phyloP scores from a whole-genome alignment of 2,113 vertebrate species.

The Camelus dromedarius region DNA sequence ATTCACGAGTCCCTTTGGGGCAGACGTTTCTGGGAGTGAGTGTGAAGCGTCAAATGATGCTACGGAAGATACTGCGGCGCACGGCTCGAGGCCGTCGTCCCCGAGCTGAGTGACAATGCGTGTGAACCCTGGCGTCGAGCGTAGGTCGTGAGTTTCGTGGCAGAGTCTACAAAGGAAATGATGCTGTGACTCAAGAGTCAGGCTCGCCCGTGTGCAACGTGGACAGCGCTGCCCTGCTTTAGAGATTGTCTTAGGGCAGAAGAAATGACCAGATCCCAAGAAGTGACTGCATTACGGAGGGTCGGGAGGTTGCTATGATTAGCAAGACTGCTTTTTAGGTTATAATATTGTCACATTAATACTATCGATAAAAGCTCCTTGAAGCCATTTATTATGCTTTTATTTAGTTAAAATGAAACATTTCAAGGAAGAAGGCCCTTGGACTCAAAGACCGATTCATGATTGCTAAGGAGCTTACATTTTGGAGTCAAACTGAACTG shows the following conservation, averaged over 20 bases:
- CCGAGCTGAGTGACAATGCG: neutral
- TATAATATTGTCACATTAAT: neutral
- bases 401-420: conserved; percentile 3
- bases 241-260: neutral
- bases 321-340: neutral
- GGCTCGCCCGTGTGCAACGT: neutral
- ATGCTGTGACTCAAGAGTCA: neutral
- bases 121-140: neutral
- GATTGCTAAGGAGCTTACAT: neutral
- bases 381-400: neutral
- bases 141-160: neutral
- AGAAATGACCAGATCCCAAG: neutral
- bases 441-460: neutral
- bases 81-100: neutral
- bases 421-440: neutral
- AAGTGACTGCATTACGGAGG: neutral
- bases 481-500: neutral
- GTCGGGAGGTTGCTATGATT: neutral
- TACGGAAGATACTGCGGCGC: neutral
- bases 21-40: neutral
- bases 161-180: neutral
- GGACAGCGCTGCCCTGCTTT: neutral
- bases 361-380: neutral
- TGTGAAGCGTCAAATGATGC: neutral
- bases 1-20: neutral